Percentiles rank a stretch among this genome's conserved stretches.
Conservation (phyloP, 92 coral and sea anemone genomes). For the Siderastrea siderea region DNA sequence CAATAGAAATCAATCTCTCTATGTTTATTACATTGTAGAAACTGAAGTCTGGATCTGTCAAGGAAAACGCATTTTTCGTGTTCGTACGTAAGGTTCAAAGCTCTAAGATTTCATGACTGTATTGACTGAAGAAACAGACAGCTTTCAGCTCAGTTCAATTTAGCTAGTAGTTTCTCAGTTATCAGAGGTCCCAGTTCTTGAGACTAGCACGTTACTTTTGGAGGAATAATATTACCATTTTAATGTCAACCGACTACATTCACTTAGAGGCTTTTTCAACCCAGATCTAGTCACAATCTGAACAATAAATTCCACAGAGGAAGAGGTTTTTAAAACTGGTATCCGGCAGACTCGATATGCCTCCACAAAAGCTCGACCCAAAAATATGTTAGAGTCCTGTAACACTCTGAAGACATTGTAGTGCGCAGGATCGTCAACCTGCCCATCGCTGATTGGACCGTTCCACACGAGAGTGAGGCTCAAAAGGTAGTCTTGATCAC, state of each 20-base stretch:
- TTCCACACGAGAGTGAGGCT: constrained; percentile 95
- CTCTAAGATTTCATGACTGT: no score
- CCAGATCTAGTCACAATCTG: constrained; percentile 84
- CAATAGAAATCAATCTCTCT: no score
- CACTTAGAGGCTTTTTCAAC: constrained; percentile 60
- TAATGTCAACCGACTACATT: constrained; percentile 72
- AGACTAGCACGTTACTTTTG: no score
- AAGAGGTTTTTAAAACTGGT: constrained; percentile 51
- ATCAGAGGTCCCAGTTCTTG: no score
- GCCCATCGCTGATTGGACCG: constrained; percentile 69
- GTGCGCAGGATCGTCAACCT: constrained; percentile 68
- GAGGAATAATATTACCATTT: constrained; percentile 73
- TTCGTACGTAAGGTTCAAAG: no score
- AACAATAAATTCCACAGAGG: constrained; percentile 78
- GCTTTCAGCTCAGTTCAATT: no score
- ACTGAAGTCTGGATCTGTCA: no score
- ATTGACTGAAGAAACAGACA: no score
- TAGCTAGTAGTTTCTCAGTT: no score
- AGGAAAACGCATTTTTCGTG: no score
- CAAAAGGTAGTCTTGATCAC: constrained; percentile 66
- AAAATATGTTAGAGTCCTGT: constrained; percentile 59
- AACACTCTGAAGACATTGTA: constrained; percentile 75
- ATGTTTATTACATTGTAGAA: no score
- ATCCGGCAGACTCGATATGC: constrained; percentile 85
- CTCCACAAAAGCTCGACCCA: constrained; percentile 87